Evolutionary conservation across 2,113 vertebrate genomes (phyloP), one percentile per base, ranked within the genome.

Genomic region (Casuarius casuarius): DNA sequence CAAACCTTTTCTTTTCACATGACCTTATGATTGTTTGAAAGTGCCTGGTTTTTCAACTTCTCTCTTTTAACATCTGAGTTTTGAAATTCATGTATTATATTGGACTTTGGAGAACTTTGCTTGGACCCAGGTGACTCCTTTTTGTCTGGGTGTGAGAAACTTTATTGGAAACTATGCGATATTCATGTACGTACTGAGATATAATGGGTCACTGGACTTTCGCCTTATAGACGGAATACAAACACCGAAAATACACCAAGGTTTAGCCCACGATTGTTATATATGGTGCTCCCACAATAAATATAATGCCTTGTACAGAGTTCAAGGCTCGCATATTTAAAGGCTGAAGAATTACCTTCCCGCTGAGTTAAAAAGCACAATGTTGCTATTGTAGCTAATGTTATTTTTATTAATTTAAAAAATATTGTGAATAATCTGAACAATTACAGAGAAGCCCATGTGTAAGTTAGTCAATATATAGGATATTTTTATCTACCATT

Each of bases 21-120:
- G 90, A 91, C 84, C 83, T 75, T 46, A 84, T 73, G 81, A 51
- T 88, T 95, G 90, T 94, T 95, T 87, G 90, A 65, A 92, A 91
- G 63, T 67, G 73, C 79, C 82, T 79, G 26, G 19, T 82, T 96
- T 96, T 96, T 78, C 93, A 94, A 42, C 62, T 52, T 81, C 72
- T 61, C 75, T 79, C 44, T 72, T 94, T 87, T 20, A 51, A 85
- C 35, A 8, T 62, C 35, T 33, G 77, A 74, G 15, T 86, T 94
- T 87, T 95, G 84, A 89, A 68, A 81, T 87, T 95, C 74, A 33
- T 70, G 62, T 86, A 19, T 87, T 91, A 16, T 67, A 77, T 95
- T 94, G 85, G 91, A 67, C 65, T 96, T 90, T 5, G 67, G 62
- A 94, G 87, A 26, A 29, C 33, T 93, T 95, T 87, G 51, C 61